These are phyloP conservation scores for Diacarnus erythraeanus DNA, from an alignment of 37 sponge, comb jelly and placozoan genomes.

Conservation along the genomic window DNA sequence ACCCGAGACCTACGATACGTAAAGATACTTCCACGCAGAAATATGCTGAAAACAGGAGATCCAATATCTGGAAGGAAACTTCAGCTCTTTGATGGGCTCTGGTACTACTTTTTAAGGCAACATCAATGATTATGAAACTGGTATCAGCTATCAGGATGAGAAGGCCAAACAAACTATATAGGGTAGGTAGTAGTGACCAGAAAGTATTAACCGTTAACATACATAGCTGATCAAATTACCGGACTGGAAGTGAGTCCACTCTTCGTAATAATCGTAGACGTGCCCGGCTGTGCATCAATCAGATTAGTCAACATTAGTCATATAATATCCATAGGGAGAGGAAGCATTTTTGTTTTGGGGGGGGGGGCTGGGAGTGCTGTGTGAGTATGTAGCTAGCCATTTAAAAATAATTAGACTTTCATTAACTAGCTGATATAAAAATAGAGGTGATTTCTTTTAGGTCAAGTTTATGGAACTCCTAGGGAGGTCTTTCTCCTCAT, in stretches of 20 bases:
- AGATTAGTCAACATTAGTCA: too few relatives aligned
- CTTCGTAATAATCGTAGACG: conserved; percentile 26
- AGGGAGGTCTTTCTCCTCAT: too few relatives aligned
- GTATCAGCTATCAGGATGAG: conserved; percentile 26
- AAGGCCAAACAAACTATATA: conserved; percentile 1
- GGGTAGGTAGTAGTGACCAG: not conserved
- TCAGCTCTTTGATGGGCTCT: not conserved
- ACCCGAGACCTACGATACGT: conserved; percentile 59
- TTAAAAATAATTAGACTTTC: too few relatives aligned
- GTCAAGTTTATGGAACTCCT: too few relatives aligned
- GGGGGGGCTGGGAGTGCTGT: too few relatives aligned
- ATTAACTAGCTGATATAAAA: too few relatives aligned
- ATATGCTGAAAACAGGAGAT: conserved; percentile 42
- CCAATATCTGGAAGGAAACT: conserved; percentile 26
- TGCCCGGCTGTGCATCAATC: conserved; percentile 24
- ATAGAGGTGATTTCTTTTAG: too few relatives aligned
- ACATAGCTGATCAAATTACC: too few relatives aligned
- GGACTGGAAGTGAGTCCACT: conserved; percentile 27
- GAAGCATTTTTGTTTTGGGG: too few relatives aligned
- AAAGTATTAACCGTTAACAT: too few relatives aligned
- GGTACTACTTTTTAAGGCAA: not conserved
- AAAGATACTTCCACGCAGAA: conserved; percentile 33
- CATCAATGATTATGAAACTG: conserved; percentile 5
- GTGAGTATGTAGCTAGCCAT: too few relatives aligned
- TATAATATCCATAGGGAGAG: too few relatives aligned